Base-by-base conservation (phyloP, 1,140 invertebrate species). In the Ips typographus region DNA sequence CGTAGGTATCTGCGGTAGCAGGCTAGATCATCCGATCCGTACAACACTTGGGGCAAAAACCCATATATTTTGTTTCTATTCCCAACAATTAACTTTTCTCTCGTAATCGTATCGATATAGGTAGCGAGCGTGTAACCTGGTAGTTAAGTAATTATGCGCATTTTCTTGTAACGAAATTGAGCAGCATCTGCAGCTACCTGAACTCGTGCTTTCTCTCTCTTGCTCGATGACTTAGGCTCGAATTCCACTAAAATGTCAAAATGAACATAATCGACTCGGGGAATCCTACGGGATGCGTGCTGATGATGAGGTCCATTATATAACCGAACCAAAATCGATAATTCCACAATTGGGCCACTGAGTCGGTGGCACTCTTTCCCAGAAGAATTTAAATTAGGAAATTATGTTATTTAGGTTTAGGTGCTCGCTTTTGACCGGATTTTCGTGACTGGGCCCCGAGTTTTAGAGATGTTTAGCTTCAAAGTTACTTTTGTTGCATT, bases 121-220 rank as follows among this genome's bases (percentile, higher is more conserved):
- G 66, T 51, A 65, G 61, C 56, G 63, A 69, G 51, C 66, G 73
- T 72, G 73, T 74, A 74, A 74, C 64, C 60, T 74, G 65, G 73
- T 74, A 74, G 73, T 74, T 74, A 74, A 74, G 71, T 74, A 73
- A 74, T 74, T 72, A 73, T 68, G 65, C 65, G 73, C 71, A 73
- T 74, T 74, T 72, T 71, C 68, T 69, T 58, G 65, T 60, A 72
- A 71, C 63, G 69, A 67, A 72, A 68, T 74, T 62, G 42, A 40
- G 37, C 44, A 6, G 44, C 44, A 49, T 49, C 44, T 49, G 44
- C 44, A 49, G 71, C 73, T 74, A 74, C 73, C 73, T 74, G 71
- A 73, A 69, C 73, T 74, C 51, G 51, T 72, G 70, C 65, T 62
- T 67, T 22, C 3, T 49, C 44, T 49, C 22, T 49, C 44, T 59